Evolutionary conservation across 2,113 vertebrate genomes (phyloP), one percentile per base, ranked within the genome.

Genomic region (Mesitornis unicolor): DNA sequence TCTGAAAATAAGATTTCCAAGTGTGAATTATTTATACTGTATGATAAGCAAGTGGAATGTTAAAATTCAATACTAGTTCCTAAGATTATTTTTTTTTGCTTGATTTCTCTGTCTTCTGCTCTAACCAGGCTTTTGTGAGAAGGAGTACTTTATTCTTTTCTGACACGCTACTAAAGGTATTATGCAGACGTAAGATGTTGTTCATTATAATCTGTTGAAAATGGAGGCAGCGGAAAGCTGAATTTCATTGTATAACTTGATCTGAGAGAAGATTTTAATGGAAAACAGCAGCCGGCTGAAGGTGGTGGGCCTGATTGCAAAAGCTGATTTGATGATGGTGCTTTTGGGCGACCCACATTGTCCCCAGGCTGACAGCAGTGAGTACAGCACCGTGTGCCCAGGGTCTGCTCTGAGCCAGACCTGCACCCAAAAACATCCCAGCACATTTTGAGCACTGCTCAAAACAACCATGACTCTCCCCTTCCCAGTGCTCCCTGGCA

Each of bases 21-120:
- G 28, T 95, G 97, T 99, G 98, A 99, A 98, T 98, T 98, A 98
- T 99, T 99, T 98, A 98, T 98, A 78, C 95, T 92, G 57, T 93
- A 96, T 98, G 96, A 98, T 97, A 98, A 98, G 96, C 78, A 98
- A 98, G 95, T 73, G 71, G 97, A 96, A 96, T 93, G 96, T 95
- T 88, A 98, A 98, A 99, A 99, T 98, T 97, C 97, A 98, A 95
- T 97, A 95, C 97, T 95, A 95, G 97, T 96, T 98, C 48, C 4
- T 61, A 82, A 91, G 96, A 97, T 97, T 95, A 97, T 97, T 98
- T 98, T 98, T 98, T 97, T 98, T 98, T 98, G 95, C 97, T 91
- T 97, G 97, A 63, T 71, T 80, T 97, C 95, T 97, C 54, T 43
- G 28, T 89, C 90, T 81, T 89, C 70, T 80, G 22, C 64, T 83